phyloP scores from a whole-genome alignment of 2,888 invertebrate genomes.

The Isotomurus palustris region DNA sequence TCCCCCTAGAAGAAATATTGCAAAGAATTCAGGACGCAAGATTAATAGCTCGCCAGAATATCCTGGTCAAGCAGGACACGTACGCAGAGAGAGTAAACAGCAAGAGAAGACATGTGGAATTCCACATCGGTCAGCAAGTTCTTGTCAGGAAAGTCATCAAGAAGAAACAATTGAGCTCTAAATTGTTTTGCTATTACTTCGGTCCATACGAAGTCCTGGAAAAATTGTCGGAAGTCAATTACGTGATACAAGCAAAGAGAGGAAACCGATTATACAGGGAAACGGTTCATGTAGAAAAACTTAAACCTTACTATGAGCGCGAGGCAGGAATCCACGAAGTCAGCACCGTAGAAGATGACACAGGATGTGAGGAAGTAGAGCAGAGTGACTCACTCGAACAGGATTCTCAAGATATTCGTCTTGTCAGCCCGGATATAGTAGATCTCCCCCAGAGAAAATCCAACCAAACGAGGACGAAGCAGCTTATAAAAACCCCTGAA shows the following conservation, averaged over 20 bases:
- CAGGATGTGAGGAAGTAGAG: too few species aligned
- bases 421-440: too few species aligned
- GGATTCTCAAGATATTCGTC: too few species aligned
- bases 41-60: not conserved
- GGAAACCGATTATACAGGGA: not conserved
- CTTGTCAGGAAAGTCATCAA: not conserved
- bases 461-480: too few species aligned
- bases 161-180: not conserved
- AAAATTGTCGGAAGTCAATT: constrained; percentile 7
- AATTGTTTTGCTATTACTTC: not conserved
- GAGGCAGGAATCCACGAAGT: too few species aligned
- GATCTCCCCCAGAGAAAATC: too few species aligned
- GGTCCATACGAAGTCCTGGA: not conserved
- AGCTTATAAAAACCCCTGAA: too few species aligned
- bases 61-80: not conserved
- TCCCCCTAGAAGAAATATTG: not conserved
- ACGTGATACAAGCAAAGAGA: not conserved
- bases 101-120: not conserved
- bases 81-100: not conserved
- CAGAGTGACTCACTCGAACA: too few species aligned
- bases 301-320: constrained; percentile 6
- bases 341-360: too few species aligned
- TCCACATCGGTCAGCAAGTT: not conserved
- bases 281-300: constrained; percentile 13
- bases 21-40: not conserved